phyloP scores from a whole-genome alignment of 2,113 vertebrate species.

The Stercorarius parasiticus region DNA sequence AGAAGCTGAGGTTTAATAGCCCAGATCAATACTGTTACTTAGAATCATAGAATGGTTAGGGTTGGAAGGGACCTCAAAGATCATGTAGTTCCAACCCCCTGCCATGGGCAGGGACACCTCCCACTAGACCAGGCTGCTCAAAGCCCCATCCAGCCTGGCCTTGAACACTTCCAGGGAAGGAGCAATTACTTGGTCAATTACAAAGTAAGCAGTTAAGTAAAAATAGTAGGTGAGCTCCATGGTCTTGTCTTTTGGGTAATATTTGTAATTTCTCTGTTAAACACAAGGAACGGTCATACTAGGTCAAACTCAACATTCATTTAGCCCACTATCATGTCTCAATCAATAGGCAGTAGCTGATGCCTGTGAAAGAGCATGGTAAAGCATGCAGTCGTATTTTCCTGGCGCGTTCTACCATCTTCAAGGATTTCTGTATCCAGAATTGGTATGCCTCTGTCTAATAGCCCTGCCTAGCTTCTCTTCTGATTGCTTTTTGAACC shows the following conservation, averaged over 20 bases:
- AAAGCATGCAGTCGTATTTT: not conserved
- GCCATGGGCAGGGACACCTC: too few species aligned
- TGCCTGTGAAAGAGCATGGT: not conserved
- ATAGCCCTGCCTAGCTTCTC: not conserved
- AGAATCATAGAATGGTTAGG: too few species aligned
- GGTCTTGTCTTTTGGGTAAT: not conserved
- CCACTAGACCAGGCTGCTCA: too few species aligned
- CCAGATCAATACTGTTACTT: not conserved
- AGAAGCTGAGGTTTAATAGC: not conserved
- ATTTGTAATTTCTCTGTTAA: not conserved
- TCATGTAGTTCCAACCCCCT: too few species aligned
- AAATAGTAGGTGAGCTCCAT: not conserved
- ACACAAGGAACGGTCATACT: not conserved
- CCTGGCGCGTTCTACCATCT: not conserved
- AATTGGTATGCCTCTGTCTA: not conserved
- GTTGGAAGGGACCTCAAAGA: too few species aligned
- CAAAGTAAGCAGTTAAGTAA: not conserved
- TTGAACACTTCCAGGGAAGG: too few species aligned
- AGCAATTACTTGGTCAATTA: not conserved
- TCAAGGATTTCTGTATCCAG: not conserved
- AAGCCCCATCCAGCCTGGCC: too few species aligned
- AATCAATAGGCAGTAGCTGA: not conserved
- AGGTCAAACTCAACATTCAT: not conserved
- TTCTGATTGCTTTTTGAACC: not conserved
- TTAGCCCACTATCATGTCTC: not conserved